Percentiles rank a stretch among this genome's conserved stretches.
Evolutionary conservation across 2,888 invertebrate genomes (phyloP).

Genomic region (Barypeithes pellucidus): DNA sequence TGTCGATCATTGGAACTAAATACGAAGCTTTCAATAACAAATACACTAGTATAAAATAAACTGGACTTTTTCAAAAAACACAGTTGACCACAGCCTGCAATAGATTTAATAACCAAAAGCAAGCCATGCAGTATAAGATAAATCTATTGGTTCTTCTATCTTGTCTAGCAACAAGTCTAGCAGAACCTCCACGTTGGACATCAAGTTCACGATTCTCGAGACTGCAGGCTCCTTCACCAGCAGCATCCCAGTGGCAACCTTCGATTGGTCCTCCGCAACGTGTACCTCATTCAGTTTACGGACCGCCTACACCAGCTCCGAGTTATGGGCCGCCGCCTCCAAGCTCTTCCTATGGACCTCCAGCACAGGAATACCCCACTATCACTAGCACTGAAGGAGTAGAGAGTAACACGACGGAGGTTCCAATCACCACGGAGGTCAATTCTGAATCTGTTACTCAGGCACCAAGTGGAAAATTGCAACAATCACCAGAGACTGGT

Average conservation of each 20-base stretch:
- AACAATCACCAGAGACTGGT: slow-evolving; percentile 64
- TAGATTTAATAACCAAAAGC: slow-evolving; percentile 61
- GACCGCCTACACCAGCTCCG: slow-evolving; percentile 40
- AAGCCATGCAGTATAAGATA: slow-evolving; percentile 7
- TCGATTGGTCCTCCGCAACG: slow-evolving; percentile 16
- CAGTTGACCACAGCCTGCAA: slow-evolving; percentile 59
- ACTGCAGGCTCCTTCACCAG: slow-evolving; percentile 37
- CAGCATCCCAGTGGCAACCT: slow-evolving; percentile 20
- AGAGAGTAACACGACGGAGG: slow-evolving; percentile 21
- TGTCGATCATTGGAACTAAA: neutral
- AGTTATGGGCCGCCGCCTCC: slow-evolving; percentile 41
- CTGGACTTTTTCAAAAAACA: neutral
- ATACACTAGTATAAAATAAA: neutral
- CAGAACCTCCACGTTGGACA: slow-evolving; percentile 38
- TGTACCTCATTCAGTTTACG: slow-evolving; percentile 35
- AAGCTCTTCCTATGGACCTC: slow-evolving; percentile 44
- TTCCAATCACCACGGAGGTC: slow-evolving; percentile 26
- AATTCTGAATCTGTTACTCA: slow-evolving; percentile 10
- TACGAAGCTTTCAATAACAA: neutral
- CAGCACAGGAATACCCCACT: slow-evolving; percentile 20
- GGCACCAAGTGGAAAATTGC: slow-evolving; percentile 16
- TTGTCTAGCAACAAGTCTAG: slow-evolving; percentile 19
- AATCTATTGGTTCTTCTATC: slow-evolving; percentile 21
- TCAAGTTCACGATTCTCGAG: slow-evolving; percentile 26
- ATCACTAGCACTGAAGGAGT: slow-evolving; percentile 9